Percentiles rank a stretch among this genome's conserved stretches.
Evolutionary conservation across 2,888 invertebrate species (phyloP).

Genomic region (Atethmia centrago): DNA sequence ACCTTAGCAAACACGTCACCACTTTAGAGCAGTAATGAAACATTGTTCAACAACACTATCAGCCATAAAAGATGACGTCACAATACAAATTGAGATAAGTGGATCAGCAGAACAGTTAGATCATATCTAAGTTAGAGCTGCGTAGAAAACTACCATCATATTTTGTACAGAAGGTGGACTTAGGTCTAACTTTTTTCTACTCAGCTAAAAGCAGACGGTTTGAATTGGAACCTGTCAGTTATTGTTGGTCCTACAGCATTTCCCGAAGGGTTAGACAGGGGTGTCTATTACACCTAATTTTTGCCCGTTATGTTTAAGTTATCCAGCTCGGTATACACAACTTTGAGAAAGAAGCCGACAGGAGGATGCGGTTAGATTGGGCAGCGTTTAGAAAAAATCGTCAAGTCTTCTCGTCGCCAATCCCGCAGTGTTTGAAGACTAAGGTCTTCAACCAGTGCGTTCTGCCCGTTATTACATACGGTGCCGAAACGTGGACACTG

Average conservation of each 20-base stretch:
- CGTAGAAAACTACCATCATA: not conserved
- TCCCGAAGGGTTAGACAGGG: not conserved
- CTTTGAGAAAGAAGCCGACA: too few species aligned
- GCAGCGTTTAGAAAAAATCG: too few species aligned
- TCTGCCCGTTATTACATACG: too few species aligned
- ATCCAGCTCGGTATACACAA: too few species aligned
- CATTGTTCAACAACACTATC: slow-evolving; percentile 36
- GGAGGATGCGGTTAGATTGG: too few species aligned
- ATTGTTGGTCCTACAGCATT: not conserved
- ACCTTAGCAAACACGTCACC: slow-evolving; percentile 36
- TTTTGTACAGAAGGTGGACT: slow-evolving; percentile 27
- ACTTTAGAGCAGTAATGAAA: slow-evolving; percentile 37
- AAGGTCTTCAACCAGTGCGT: too few species aligned
- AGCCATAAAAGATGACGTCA: slow-evolving; percentile 60
- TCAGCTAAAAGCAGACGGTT: not conserved
- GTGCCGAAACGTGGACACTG: too few species aligned
- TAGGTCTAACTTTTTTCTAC: not conserved
- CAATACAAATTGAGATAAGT: slow-evolving; percentile 57
- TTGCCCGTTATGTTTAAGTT: not conserved
- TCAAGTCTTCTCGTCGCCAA: too few species aligned
- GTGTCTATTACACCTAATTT: too few species aligned
- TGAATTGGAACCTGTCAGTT: not conserved
- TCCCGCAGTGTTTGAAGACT: too few species aligned
- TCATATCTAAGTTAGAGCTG: slow-evolving; percentile 57
- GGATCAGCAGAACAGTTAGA: slow-evolving; percentile 64